Evolutionary conservation across 2,888 invertebrate genomes (phyloP).

Genomic region (Schizaphis graminum): DNA sequence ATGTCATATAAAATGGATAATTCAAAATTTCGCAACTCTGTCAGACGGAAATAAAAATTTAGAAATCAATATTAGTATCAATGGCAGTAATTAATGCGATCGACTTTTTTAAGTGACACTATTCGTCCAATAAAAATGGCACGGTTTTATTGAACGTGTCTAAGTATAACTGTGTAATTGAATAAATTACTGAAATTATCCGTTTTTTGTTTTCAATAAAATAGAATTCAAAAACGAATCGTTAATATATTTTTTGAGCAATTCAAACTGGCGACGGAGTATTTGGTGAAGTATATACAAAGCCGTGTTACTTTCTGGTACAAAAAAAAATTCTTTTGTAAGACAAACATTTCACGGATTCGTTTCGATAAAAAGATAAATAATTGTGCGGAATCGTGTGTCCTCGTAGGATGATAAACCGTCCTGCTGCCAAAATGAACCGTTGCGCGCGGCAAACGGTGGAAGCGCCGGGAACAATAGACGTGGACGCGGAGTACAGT

Average conservation of each 20-base stretch:
- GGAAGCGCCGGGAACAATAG: neutral
- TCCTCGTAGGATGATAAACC: neutral
- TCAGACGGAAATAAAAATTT: neutral
- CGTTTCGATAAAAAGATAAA: neutral
- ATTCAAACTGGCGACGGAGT: neutral
- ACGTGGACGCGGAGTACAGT: neutral
- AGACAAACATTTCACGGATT: neutral
- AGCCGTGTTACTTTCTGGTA: neutral
- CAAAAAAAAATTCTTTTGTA: neutral
- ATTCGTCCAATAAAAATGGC: neutral
- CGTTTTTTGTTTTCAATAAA: neutral
- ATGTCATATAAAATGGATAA: no score
- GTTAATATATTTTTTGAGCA: neutral
- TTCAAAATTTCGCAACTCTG: no score
- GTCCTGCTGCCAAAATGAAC: neutral
- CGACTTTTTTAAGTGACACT: neutral
- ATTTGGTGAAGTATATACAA: neutral
- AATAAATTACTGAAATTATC: neutral
- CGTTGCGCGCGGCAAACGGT: neutral
- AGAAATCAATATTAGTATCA: neutral
- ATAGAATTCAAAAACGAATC: neutral
- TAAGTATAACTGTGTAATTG: neutral
- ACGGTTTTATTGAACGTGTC: neutral
- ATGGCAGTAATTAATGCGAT: neutral
- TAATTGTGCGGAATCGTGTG: neutral